Evolutionary conservation across 2,113 vertebrate species (phyloP), one percentile per base, ranked within the genome.

Genomic region (Copsychus sechellarum): DNA sequence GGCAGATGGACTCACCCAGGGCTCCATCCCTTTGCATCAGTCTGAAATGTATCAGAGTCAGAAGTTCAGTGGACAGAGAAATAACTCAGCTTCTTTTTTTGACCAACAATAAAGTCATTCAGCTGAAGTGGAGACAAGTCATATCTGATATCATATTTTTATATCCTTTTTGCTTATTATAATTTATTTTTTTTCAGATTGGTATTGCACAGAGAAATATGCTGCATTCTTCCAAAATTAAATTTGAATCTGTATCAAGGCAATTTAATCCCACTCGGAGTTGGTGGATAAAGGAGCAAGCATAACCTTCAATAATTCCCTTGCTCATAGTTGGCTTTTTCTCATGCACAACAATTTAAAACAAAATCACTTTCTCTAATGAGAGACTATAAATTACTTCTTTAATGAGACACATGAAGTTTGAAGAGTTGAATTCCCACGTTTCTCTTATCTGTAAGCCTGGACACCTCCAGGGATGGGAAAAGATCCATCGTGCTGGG

Each of bases 161-260:
- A 90, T 93, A 81, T 91, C 81, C 69, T 90, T 93, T 94, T 94
- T 87, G 70, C 84, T 80, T 93, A 58, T 95, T 97, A 67, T 83
- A 95, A 94, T 95, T 95, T 88, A 92, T 91, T 94, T 93, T 93
- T 91, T 82, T 87, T 66, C 81, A 70, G 84, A 60, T 92, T 91
- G 84, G 82, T 93, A 89, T 74, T 96, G 93, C 66, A 26, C 77
- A 87, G 93, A 90, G 94, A 96, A 97, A 96, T 95, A 71, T 3
- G 92, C 86, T 87, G 83, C 92, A 91, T 96, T 93, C 90, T 92
- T 94, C 94, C 14, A 4, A 96, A 97, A 96, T 96, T 93, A 96
- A 97, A 96, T 96, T 95, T 95, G 95, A 97, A 93, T 96, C 95
- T 92, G 88, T 95, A 94, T 96, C 95, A 95, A 90, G 92, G 86